These are phyloP conservation scores for Nudaria mundana DNA, from an alignment of 2,888 invertebrate genomes.

Conservation along the genomic window DNA sequence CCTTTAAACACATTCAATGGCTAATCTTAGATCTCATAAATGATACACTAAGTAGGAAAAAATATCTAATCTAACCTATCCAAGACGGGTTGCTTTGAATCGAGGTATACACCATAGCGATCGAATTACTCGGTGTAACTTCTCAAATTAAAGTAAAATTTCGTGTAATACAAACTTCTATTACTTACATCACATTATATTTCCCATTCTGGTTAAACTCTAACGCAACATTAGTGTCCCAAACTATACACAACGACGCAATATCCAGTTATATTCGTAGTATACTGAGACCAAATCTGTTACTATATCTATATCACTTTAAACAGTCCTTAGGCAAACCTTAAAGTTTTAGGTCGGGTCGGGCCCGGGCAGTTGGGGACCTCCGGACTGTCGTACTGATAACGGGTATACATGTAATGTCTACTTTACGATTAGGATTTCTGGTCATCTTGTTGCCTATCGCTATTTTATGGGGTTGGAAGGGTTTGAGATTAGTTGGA, in stretches of 20 bases:
- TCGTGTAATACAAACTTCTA: too few species aligned
- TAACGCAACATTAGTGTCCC: conserved; percentile 22
- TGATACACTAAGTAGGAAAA: too few species aligned
- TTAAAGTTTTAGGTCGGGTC: conserved; percentile 54
- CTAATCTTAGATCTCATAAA: too few species aligned
- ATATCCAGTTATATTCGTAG: conserved; percentile 41
- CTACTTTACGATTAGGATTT: conserved; percentile 28
- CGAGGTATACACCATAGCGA: too few species aligned
- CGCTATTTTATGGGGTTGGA: background rate
- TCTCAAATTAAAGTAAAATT: too few species aligned
- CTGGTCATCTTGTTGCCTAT: conserved; percentile 14
- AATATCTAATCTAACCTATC: too few species aligned
- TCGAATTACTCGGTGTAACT: too few species aligned
- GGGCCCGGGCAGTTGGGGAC: conserved; percentile 40
- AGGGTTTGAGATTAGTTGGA: background rate
- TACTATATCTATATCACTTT: conserved; percentile 61
- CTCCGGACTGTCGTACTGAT: conserved; percentile 39
- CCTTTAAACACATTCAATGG: too few species aligned
- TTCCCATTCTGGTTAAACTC: conserved; percentile 7
- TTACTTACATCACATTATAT: too few species aligned
- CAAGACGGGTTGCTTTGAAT: too few species aligned
- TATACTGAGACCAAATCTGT: conserved; percentile 50
- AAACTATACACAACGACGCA: conserved; percentile 35
- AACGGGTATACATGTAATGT: conserved; percentile 39
- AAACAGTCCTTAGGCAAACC: conserved; percentile 47